Evolutionary conservation across 2,113 vertebrate genomes (phyloP).

Genomic region (Psittacula cyanocephala): DNA sequence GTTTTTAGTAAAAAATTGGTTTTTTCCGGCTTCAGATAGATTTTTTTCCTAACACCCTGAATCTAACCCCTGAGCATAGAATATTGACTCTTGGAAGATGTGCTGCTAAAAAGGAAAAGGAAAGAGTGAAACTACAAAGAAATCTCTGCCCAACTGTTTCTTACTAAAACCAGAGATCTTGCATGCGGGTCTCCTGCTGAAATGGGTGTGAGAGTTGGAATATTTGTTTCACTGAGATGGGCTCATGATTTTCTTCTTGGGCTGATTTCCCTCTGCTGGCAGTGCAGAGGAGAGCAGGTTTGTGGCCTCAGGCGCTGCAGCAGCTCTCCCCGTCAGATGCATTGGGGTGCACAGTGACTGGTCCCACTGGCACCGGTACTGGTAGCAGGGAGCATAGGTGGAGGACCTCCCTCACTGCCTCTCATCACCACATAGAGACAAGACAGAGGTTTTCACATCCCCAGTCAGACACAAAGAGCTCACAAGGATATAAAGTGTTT

Average conservation of each 20-base stretch:
- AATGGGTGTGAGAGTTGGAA: background rate
- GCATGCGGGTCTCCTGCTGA: background rate
- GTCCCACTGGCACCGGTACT: fast-evolving
- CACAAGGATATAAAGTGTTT: fast-evolving
- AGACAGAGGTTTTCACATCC: background rate
- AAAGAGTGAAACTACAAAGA: background rate
- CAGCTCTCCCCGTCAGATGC: background rate
- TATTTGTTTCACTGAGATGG: fast-evolving
- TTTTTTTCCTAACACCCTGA: background rate
- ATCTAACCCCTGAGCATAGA: background rate
- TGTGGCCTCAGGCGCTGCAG: fast-evolving
- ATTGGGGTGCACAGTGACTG: fast-evolving
- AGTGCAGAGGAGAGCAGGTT: background rate
- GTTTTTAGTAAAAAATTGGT: background rate
- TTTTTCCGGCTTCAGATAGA: background rate
- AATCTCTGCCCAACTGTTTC: background rate
- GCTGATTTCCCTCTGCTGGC: background rate
- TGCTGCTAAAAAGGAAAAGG: background rate
- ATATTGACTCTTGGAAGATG: background rate
- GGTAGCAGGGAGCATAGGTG: fast-evolving
- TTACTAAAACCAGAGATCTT: background rate
- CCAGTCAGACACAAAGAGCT: background rate
- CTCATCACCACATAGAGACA: fast-evolving
- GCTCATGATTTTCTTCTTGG: background rate
- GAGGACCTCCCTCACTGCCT: background rate